These are phyloP conservation scores for Hirtodrosophila cameraria DNA, from an alignment of 2,888 invertebrate species.

Conservation along the genomic window DNA sequence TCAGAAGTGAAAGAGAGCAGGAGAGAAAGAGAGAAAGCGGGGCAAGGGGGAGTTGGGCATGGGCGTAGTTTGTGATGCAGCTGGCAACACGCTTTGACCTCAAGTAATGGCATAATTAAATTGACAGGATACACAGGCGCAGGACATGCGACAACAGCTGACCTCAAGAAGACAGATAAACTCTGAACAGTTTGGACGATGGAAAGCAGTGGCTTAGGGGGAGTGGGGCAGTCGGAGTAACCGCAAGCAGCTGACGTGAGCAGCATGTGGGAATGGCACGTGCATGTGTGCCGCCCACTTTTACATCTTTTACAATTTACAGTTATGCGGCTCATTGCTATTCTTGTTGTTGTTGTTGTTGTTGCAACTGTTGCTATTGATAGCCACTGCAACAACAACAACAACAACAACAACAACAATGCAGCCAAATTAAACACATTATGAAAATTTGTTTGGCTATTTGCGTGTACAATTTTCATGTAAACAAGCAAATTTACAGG, in stretches of 20 bases:
- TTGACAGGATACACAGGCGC: constrained; percentile 42
- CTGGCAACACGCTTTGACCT: constrained; percentile 27
- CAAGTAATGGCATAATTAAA: constrained; percentile 70
- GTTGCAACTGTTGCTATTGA: constrained; percentile 24
- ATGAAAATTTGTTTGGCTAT: constrained; percentile 46
- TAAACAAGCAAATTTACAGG: constrained; percentile 69
- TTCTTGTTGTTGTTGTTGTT: not conserved
- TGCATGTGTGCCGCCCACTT: not conserved
- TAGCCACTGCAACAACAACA: constrained; percentile 5
- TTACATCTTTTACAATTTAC: constrained; percentile 10
- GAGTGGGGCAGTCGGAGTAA: no score
- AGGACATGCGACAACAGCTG: constrained; percentile 22
- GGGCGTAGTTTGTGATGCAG: not conserved
- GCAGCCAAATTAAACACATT: constrained; percentile 30
- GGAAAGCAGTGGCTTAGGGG: no score
- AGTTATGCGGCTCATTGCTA: no score
- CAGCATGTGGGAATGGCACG: constrained; percentile 13
- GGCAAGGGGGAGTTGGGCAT: not conserved
- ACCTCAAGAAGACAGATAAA: constrained; percentile 31
- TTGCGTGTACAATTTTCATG: constrained; percentile 64
- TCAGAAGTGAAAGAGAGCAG: no score
- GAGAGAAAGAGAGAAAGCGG: not conserved
- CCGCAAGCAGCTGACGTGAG: constrained; percentile 30
- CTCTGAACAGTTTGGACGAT: constrained; percentile 20
- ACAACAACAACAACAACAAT: constrained; percentile 14